Base-by-base conservation (phyloP, 2,797 vertebrate species). In the Melanotaenia boesemani region DNA sequence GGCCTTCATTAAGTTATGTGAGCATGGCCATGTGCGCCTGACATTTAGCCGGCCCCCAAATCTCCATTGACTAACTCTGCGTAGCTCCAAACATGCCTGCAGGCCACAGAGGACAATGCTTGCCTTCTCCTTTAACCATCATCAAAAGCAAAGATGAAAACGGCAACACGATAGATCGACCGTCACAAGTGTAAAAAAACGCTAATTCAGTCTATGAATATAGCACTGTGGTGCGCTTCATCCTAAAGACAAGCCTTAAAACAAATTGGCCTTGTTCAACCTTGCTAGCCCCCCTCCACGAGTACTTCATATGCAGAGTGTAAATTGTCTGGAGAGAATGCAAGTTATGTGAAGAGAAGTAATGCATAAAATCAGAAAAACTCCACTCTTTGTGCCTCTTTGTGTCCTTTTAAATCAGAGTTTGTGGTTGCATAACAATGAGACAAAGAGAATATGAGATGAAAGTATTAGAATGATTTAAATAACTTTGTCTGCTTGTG, bases 81-180 rank as follows among this genome's bases (percentile, higher is more conserved):
- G 77, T 89, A 92, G 95, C 93, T 93, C 83, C 92, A 92, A 95
- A 94, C 94, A 92, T 95, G 95, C 95, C 95, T 96, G 89, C 89
- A 85, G 95, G 96, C 95, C 93, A 92, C 90, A 72, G 85, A 91
- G 94, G 93, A 97, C 95, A 97, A 96, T 95, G 93, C 86, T 88
- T 62, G 91, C 94, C 94, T 95, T 96, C 93, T 95, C 92, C 93
- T 95, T 94, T 82, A 94, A 91, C 91, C 92, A 92, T 93, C 95
- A 94, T 96, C 95, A 96, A 96, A 97, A 91, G 81, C 81, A 48
- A 80, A 86, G 88, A 94, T 93, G 92, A 94, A 95, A 94, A 94
- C 84, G 80, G 93, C 92, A 85, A 94, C 94, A 93, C 90, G 91
- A 88, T 91, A 89, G 89, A 91, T 92, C 91, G 78, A 79, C 93